These are phyloP conservation scores for Drosophila tanythrix DNA, from an alignment of 2,888 invertebrate species.

Conservation along the genomic window DNA sequence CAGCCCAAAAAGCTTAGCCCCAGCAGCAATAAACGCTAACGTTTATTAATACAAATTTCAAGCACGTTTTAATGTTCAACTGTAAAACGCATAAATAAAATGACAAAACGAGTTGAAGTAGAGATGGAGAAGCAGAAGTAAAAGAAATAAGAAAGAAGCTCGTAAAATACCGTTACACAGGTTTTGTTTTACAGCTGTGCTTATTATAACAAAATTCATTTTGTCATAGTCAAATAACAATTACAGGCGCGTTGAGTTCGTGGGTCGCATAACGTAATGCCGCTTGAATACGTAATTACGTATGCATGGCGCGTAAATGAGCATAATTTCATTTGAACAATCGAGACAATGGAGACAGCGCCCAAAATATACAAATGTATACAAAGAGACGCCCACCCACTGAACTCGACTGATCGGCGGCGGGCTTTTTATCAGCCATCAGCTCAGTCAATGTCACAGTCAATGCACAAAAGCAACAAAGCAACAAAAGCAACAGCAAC, in stretches of 20 bases:
- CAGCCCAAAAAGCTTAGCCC: conserved; percentile 21
- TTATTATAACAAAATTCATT: conserved; percentile 61
- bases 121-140: neutral
- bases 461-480: conserved; percentile 69
- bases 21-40: neutral
- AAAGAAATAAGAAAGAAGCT: conserved; percentile 13
- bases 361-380: conserved; percentile 11
- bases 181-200: conserved; percentile 12
- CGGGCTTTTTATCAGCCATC: conserved; percentile 41
- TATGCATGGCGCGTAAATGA: conserved; percentile 74
- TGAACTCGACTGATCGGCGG: conserved; percentile 28
- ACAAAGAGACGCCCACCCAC: conserved; percentile 31
- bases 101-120: conserved; percentile 7
- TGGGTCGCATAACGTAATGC: conserved; percentile 55
- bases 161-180: conserved; percentile 50
- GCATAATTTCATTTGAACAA: conserved; percentile 65
- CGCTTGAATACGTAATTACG: conserved; percentile 61
- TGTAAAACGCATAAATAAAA: conserved; percentile 35
- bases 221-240: conserved; percentile 71
- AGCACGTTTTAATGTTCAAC: conserved; percentile 65
- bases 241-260: conserved; percentile 31
- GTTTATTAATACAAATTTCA: conserved; percentile 37
- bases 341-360: conserved; percentile 10
- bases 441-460: conserved; percentile 78
- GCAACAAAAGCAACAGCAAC: conserved; percentile 36